Evolutionary conservation across 2,888 invertebrate genomes (phyloP).

Genomic region (Athalia cordata): DNA sequence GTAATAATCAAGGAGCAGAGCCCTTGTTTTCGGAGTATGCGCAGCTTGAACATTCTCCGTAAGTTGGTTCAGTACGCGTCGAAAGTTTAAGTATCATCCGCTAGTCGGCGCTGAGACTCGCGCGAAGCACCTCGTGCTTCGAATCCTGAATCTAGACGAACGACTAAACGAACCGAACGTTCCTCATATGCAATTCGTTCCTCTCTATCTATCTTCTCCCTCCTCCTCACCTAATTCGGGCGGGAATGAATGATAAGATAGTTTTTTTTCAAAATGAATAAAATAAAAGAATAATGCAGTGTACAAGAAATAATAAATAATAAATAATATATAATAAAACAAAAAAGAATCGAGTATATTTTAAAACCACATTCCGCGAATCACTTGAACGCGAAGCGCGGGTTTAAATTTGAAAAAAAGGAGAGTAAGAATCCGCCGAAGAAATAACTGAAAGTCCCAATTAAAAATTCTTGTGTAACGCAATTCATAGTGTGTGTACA

Average conservation of each 20-base stretch:
- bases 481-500: not conserved
- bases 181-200: not conserved
- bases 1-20: conserved; percentile 45
- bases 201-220: not conserved
- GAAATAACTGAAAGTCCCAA: too few relatives aligned
- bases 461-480: too few relatives aligned
- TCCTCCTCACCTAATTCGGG: not conserved
- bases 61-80: conserved; percentile 39
- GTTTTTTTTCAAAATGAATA: not conserved
- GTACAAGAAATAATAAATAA: not conserved
- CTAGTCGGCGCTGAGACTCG: conserved; percentile 68
- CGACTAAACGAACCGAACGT: conserved; percentile 1
- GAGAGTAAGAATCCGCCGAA: too few relatives aligned
- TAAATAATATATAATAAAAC: not conserved
- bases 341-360: not conserved
- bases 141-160: conserved; percentile 37
- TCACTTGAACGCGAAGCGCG: too few relatives aligned
- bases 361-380: too few relatives aligned
- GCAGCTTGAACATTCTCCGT: conserved; percentile 44
- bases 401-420: too few relatives aligned
- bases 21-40: conserved; percentile 33
- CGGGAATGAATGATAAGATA: not conserved
- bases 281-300: not conserved
- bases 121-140: conserved; percentile 62
- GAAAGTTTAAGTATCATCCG: conserved; percentile 58